Percentiles rank a stretch among this genome's conserved stretches.
phyloP scores from a whole-genome alignment of 2,797 vertebrate species.

The Hemibagrus guttatus region DNA sequence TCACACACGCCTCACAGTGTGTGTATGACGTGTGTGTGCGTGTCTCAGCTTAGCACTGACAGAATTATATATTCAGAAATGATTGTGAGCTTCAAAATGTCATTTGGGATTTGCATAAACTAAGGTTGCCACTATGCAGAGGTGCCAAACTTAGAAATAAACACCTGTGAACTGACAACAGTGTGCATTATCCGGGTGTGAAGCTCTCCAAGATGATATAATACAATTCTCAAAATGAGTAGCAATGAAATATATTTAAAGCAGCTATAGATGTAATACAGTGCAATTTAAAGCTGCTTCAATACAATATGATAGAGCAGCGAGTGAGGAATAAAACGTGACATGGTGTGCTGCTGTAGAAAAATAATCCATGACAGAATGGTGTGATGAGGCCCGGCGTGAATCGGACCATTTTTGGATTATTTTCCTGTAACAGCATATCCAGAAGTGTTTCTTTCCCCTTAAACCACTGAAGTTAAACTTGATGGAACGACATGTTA shows the following conservation, averaged over 20 bases:
- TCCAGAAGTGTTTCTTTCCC: background rate
- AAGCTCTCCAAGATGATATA: background rate
- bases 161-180: background rate
- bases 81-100: constrained; percentile 53
- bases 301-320: background rate
- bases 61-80: constrained; percentile 5
- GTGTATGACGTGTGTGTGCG: background rate
- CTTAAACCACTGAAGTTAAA: background rate
- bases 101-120: constrained; percentile 8
- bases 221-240: background rate
- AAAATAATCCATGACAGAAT: background rate
- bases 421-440: background rate
- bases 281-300: background rate
- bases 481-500: background rate
- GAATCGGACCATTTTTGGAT: background rate
- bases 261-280: background rate
- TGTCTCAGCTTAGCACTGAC: constrained; percentile 24
- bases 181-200: background rate
- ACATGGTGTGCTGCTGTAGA: background rate
- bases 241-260: background rate
- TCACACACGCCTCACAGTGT: constrained; percentile 1
- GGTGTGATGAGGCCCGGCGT: background rate
- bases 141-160: background rate
- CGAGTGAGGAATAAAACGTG: background rate
- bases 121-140: background rate